Evolutionary conservation across 2,797 vertebrate species (phyloP).

Genomic region (Pipistrellus pygmaeus): DNA sequence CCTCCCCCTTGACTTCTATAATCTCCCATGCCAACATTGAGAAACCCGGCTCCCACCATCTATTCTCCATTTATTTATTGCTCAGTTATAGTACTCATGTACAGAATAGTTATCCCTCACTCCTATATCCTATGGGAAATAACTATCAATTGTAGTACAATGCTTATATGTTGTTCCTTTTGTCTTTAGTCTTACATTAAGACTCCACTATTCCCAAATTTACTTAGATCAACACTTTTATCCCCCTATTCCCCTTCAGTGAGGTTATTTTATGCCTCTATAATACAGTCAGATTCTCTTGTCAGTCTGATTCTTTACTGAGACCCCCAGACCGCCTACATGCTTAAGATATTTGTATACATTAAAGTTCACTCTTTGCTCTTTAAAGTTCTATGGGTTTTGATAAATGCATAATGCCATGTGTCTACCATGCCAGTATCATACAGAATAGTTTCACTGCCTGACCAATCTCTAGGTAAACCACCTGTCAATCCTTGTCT

Average conservation of each 20-base stretch:
- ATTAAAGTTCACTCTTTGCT: neutral
- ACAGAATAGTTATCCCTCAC: neutral
- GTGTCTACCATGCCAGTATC: neutral
- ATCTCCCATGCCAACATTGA: neutral
- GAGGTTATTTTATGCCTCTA: neutral
- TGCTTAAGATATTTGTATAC: neutral
- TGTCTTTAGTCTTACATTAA: neutral
- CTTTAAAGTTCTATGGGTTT: neutral
- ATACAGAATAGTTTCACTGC: neutral
- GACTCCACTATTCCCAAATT: neutral
- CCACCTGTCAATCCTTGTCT: fast-evolving
- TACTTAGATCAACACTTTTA: neutral
- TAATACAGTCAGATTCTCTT: neutral
- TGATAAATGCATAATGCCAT: neutral
- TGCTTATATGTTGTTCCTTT: neutral
- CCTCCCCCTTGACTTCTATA: neutral
- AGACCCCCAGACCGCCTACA: neutral
- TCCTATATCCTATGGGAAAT: neutral
- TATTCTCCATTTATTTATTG: neutral
- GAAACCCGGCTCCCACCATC: neutral
- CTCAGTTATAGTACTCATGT: neutral
- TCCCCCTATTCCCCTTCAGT: neutral
- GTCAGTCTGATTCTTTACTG: neutral
- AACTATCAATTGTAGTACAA: neutral
- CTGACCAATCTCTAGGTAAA: neutral